Conservation (phyloP, 2,888 invertebrate species). For the Melipona bicolor region DNA sequence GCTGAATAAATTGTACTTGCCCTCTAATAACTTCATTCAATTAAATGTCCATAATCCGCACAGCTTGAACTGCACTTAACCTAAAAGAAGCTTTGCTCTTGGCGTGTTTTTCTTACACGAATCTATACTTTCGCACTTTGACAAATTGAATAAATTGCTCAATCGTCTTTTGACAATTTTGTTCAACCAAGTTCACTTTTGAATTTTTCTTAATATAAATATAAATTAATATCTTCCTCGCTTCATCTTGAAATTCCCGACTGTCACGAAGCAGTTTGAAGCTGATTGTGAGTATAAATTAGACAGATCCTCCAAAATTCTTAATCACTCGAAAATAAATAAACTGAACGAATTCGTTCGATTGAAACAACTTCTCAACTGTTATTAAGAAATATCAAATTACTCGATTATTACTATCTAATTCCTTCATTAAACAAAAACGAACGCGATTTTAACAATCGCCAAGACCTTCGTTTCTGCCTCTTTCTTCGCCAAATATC, state of each 20-base stretch:
- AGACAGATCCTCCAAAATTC: too few species aligned
- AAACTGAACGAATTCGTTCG: background rate
- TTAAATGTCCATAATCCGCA: background rate
- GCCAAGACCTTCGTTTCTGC: background rate
- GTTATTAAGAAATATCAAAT: too few species aligned
- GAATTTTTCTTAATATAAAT: too few species aligned
- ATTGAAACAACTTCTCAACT: background rate
- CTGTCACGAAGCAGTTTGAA: background rate
- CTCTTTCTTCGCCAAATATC: background rate
- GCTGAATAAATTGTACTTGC: background rate
- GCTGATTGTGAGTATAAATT: too few species aligned
- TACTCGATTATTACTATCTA: too few species aligned
- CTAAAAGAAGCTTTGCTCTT: background rate
- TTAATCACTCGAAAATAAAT: background rate
- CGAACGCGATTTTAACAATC: background rate
- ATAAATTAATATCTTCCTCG: background rate
- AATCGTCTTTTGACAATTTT: background rate
- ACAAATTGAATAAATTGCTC: background rate
- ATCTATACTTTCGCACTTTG: background rate
- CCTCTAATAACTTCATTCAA: background rate
- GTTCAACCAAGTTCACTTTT: background rate
- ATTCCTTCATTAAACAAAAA: background rate
- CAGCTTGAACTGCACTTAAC: rapidly evolving
- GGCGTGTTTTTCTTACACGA: background rate
- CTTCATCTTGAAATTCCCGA: background rate